phyloP scores from a whole-genome alignment of 2,888 invertebrate genomes.

The Meloe dianella region DNA sequence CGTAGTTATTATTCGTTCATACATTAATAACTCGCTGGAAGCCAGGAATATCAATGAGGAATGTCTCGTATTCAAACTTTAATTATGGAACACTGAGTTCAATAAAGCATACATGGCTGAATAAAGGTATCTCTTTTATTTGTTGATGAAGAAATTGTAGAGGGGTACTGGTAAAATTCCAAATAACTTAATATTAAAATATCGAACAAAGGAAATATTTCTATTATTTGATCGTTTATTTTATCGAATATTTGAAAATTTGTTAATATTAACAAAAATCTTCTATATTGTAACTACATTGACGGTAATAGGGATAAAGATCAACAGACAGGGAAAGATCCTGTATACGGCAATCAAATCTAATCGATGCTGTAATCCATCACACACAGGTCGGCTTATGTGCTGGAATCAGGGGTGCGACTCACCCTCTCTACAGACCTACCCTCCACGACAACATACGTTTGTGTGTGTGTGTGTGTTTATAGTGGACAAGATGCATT shows the following conservation, averaged over 20 bases:
- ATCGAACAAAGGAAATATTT: slow-evolving; percentile 51
- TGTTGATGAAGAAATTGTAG: slow-evolving; percentile 42
- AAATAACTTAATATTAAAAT: slow-evolving; percentile 52
- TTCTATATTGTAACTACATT: background rate
- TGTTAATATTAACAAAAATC: no score
- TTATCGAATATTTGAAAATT: background rate
- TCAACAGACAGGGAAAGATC: slow-evolving; percentile 36
- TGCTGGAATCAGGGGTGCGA: slow-evolving; percentile 33
- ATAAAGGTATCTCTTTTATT: slow-evolving; percentile 47
- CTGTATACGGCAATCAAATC: slow-evolving; percentile 55
- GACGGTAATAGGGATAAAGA: slow-evolving; percentile 30
- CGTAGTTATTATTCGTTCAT: slow-evolving; percentile 32
- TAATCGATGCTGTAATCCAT: slow-evolving; percentile 61
- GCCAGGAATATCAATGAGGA: slow-evolving; percentile 29
- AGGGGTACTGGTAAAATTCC: slow-evolving; percentile 45
- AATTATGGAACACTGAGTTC: slow-evolving; percentile 46
- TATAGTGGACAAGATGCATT: slow-evolving; percentile 42
- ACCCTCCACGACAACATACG: slow-evolving; percentile 28
- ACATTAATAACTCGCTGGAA: slow-evolving; percentile 27
- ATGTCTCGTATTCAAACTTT: slow-evolving; percentile 42
- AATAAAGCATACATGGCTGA: slow-evolving; percentile 52
- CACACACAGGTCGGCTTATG: slow-evolving; percentile 53
- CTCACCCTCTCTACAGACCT: slow-evolving; percentile 40
- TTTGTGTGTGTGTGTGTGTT: background rate
- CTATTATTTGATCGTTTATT: slow-evolving; percentile 50